These are phyloP conservation scores for Leptoteleia sp. DNA, from an alignment of 1,140 invertebrate species.

Conservation along the genomic window DNA sequence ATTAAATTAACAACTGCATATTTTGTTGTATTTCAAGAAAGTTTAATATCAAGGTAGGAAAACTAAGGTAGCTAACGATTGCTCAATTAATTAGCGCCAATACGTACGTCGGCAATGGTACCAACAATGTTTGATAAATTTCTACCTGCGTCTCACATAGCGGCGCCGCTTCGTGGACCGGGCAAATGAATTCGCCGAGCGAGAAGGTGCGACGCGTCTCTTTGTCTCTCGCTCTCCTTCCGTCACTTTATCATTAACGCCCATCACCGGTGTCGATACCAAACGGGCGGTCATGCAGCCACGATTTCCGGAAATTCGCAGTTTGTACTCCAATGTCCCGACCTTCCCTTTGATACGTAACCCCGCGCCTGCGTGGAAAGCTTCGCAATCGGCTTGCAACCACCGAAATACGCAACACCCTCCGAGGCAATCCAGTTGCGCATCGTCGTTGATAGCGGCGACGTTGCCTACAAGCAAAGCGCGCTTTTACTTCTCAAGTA, in stretches of 20 bases:
- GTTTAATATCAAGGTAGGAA: too few relatives aligned
- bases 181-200: constrained; percentile 37
- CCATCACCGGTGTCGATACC: constrained; percentile 58
- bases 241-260: constrained; percentile 57
- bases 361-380: neutral
- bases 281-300: constrained; percentile 66
- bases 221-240: constrained; percentile 25
- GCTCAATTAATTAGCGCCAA: too few relatives aligned
- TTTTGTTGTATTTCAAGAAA: too few relatives aligned
- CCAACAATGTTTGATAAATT: constrained; percentile 8
- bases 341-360: constrained; percentile 69
- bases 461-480: constrained; percentile 36
- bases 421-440: constrained; percentile 71
- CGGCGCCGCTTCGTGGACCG: constrained; percentile 4
- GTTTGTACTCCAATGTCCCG: constrained; percentile 65
- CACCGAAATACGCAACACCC: constrained; percentile 68
- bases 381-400: constrained; percentile 61
- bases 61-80: too few relatives aligned
- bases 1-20: too few relatives aligned
- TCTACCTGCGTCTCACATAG: neutral
- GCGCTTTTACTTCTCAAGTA: constrained; percentile 1
- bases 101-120: too few relatives aligned
- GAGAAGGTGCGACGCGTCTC: constrained; percentile 7
- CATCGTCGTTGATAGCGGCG: constrained; percentile 71
- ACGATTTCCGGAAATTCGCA: constrained; percentile 72